Base-by-base conservation (phyloP, 1,140 invertebrate species). In the Drosophila equinoxialis region DNA sequence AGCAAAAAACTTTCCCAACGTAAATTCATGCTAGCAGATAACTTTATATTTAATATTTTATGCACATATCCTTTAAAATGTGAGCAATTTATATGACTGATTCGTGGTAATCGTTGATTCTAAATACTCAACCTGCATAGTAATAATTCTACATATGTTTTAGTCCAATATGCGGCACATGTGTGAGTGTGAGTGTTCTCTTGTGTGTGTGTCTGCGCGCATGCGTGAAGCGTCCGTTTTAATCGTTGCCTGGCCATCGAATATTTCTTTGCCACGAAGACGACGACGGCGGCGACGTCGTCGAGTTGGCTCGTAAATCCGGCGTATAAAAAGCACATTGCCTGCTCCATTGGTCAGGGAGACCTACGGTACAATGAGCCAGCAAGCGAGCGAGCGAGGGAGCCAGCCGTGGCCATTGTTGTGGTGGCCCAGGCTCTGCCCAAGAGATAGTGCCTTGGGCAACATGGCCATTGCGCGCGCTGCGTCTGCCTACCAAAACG, bases 211-310 rank as follows among this genome's bases (percentile, higher is more conserved):
- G 70, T 74, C 71, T 64, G 87, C 79, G 79, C 82, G 82, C 86
- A 90, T 90, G 86, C 86, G 86, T 90, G 82, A 83, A 90, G 79
- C 78, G 86, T 77, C 73, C 87, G 82, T 90, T 90, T 90, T 90
- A 90, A 90, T 90, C 86, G 87, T 76, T 87, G 79, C 77, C 68
- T 90, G 82, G 73, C 74, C 79, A 90, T 90, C 86, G 82, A 90
- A 90, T 90, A 87, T 90, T 90, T 90, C 82, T 83, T 45, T 59
- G 81, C 77, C 74, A 78, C 74, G 77, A 81, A 66, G 65, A 57
- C 8, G 37, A 39, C 11, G 64, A 78, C 74, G 70, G 42, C 23
- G 37, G 11, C 37, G 64, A 48, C 74, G 74, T 74, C 74, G 78
- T 72, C 81, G 77, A 73, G 68, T 73, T 82, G 76, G 83, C 76